Conservation (phyloP, 2,797 vertebrate species). For the Dipus sagitta region DNA sequence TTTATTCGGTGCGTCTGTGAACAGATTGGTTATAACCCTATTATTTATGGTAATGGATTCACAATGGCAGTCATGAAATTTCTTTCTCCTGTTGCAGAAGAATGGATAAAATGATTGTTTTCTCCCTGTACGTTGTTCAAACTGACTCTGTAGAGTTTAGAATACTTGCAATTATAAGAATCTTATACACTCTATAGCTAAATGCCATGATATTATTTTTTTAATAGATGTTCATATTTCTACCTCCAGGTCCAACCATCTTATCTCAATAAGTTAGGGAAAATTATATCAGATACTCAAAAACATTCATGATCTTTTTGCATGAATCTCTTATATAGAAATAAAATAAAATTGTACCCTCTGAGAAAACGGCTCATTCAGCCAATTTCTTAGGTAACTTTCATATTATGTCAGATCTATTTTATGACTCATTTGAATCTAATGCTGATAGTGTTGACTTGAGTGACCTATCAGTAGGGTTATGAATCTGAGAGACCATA, state of each 20-base stretch:
- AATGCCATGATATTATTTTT: neutral
- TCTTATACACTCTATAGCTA: neutral
- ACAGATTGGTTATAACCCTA: neutral
- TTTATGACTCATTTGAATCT: neutral
- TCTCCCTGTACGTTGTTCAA: neutral
- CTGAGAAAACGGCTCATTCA: neutral
- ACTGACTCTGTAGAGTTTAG: conserved; percentile 15
- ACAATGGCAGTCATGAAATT: neutral
- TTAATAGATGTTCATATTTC: neutral
- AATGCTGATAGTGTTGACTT: neutral
- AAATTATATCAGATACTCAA: neutral
- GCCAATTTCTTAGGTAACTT: neutral
- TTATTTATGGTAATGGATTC: conserved; percentile 50
- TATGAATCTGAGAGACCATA: neutral
- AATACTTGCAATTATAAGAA: conserved; percentile 13
- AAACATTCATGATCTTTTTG: neutral
- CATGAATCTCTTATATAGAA: neutral
- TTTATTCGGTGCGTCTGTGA: conserved; percentile 60
- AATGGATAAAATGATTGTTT: neutral
- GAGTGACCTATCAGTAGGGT: neutral
- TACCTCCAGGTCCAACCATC: neutral
- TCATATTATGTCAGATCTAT: neutral
- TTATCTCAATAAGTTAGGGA: neutral
- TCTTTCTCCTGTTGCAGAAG: conserved; percentile 45
- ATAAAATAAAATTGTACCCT: neutral